Conservation (phyloP, 2,888 invertebrate species). For the Eulithis testata region DNA sequence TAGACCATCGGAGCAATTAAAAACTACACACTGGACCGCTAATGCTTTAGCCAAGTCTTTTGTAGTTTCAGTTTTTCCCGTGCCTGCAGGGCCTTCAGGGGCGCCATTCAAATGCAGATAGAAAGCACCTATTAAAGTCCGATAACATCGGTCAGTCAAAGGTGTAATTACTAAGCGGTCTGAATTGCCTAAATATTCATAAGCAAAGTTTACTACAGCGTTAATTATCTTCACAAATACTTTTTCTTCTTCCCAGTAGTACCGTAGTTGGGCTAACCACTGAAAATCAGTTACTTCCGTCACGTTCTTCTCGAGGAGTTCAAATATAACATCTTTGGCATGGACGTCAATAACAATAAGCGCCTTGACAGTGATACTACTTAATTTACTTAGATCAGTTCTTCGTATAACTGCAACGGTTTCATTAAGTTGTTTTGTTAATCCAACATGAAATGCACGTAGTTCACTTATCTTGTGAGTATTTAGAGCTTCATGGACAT, state of each 20-base stretch:
- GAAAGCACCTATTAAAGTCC: slow-evolving; percentile 93
- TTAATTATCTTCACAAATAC: slow-evolving; percentile 90
- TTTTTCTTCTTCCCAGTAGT: slow-evolving; percentile 90
- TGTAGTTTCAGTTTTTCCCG: slow-evolving; percentile 95
- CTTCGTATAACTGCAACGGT: slow-evolving; percentile 90
- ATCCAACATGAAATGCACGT: slow-evolving; percentile 79
- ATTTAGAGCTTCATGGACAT: slow-evolving; percentile 89
- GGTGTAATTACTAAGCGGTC: slow-evolving; percentile 91
- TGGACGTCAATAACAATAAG: slow-evolving; percentile 94
- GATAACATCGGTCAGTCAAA: slow-evolving; percentile 91
- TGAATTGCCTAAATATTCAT: slow-evolving; percentile 94
- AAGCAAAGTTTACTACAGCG: slow-evolving; percentile 91
- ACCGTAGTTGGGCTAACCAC: slow-evolving; percentile 93
- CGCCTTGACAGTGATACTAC: slow-evolving; percentile 91
- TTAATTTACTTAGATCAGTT: slow-evolving; percentile 88
- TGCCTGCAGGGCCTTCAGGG: slow-evolving; percentile 93
- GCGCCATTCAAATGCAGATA: slow-evolving; percentile 94
- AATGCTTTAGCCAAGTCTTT: slow-evolving; percentile 97
- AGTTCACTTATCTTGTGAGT: slow-evolving; percentile 84
- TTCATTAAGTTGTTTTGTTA: slow-evolving; percentile 87
- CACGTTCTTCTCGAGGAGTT: slow-evolving; percentile 86
- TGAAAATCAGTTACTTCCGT: slow-evolving; percentile 91
- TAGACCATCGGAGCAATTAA: slow-evolving; percentile 94
- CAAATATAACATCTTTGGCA: slow-evolving; percentile 91
- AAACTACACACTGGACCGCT: slow-evolving; percentile 95